Conservation (phyloP, 1,140 invertebrate species). For the Anadara kagoshimensis region DNA sequence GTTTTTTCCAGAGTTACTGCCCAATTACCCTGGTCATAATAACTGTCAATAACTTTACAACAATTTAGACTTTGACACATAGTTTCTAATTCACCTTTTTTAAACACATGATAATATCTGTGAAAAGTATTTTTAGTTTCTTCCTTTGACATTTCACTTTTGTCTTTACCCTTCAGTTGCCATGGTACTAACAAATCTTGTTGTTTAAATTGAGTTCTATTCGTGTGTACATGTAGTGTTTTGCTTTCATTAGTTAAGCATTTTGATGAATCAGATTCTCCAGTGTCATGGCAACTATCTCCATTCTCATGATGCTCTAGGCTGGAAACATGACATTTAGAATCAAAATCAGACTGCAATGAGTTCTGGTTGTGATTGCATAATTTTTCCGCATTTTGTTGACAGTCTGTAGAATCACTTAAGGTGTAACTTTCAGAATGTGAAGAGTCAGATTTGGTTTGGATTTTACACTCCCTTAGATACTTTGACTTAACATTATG, state of each 20-base stretch:
- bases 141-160: conserved; percentile 30
- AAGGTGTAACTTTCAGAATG: too few species aligned
- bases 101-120: conserved; percentile 74
- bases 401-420: conserved; percentile 14
- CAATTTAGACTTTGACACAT: conserved; percentile 55
- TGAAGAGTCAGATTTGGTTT: neutral
- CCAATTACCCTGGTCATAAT: conserved; percentile 75
- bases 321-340: too few species aligned
- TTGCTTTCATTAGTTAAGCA: neutral
- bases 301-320: too few species aligned
- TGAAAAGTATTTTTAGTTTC: conserved; percentile 50
- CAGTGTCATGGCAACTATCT: too few species aligned
- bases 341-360: too few species aligned
- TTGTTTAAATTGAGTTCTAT: conserved; percentile 78
- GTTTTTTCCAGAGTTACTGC: conserved; percentile 68
- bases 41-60: conserved; percentile 59
- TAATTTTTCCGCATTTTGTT: neutral
- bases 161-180: conserved; percentile 79
- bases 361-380: too few species aligned
- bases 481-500: conserved; percentile 83
- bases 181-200: conserved; percentile 91
- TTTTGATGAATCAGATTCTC: too few species aligned
- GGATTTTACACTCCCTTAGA: conserved; percentile 77
- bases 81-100: conserved; percentile 69
- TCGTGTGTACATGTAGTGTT: conserved; percentile 48